Evolutionary conservation across 2,888 invertebrate genomes (phyloP).

Genomic region (Ernsta delagoae): DNA sequence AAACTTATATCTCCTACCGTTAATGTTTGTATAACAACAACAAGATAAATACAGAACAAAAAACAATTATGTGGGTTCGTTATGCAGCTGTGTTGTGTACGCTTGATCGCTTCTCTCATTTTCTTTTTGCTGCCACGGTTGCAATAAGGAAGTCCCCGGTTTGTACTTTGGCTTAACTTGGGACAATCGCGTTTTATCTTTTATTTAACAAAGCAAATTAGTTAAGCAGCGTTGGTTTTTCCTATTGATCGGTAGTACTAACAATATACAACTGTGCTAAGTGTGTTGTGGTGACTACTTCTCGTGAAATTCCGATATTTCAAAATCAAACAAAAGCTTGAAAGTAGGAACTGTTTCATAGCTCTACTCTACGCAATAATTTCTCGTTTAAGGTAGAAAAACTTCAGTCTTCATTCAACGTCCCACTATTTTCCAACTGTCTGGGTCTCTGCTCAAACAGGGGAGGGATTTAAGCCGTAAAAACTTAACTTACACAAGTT

Average conservation of each 20-base stretch:
- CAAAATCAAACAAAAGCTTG: too few relatives aligned
- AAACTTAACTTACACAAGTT: too few relatives aligned
- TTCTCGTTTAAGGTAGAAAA: too few relatives aligned
- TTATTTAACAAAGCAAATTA: conserved; percentile 16
- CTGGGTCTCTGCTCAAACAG: too few relatives aligned
- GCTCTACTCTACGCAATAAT: too few relatives aligned
- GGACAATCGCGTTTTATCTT: conserved; percentile 20
- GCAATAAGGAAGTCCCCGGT: conserved; percentile 34
- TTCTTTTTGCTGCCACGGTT: conserved; percentile 27
- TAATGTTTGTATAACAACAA: not conserved
- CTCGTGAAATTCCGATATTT: too few relatives aligned
- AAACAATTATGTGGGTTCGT: conserved; percentile 14
- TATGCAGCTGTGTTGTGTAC: conserved; percentile 21
- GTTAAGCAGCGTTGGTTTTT: not conserved
- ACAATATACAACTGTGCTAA: too few relatives aligned
- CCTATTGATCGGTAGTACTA: not conserved
- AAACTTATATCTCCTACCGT: not conserved
- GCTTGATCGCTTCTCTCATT: conserved; percentile 32
- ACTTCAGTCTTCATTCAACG: too few relatives aligned
- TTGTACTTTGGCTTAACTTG: conserved; percentile 19
- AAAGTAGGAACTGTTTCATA: too few relatives aligned
- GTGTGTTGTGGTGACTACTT: too few relatives aligned
- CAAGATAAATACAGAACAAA: not conserved
- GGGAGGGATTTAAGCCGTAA: too few relatives aligned
- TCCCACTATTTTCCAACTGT: too few relatives aligned